These are phyloP conservation scores for Cephalopholis sonnerati DNA, from an alignment of 2,113 vertebrate species.

Conservation along the genomic window DNA sequence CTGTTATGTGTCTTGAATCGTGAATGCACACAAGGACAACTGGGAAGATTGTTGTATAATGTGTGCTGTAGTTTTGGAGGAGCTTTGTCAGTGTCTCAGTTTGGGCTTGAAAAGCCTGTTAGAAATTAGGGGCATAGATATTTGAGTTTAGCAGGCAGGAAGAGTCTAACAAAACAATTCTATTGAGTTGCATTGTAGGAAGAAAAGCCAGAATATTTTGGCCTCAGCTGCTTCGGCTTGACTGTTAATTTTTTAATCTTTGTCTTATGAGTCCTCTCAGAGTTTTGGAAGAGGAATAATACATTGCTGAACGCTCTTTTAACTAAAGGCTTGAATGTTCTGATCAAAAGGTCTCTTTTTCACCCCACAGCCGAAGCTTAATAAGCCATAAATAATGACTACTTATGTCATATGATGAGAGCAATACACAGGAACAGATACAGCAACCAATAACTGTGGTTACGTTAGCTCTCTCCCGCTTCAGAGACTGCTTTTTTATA, in stretches of 20 bases:
- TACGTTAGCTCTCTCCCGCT: neutral
- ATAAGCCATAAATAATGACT: neutral
- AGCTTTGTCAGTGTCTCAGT: neutral
- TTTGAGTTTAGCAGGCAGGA: constrained; percentile 1
- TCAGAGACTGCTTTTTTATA: neutral
- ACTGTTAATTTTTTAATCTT: neutral
- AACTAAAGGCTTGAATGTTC: neutral
- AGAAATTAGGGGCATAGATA: neutral
- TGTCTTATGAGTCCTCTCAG: neutral
- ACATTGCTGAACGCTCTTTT: neutral
- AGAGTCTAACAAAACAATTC: constrained; percentile 11
- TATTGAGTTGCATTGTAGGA: neutral
- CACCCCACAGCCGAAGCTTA: no score
- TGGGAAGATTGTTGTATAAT: neutral
- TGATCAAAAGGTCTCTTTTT: neutral
- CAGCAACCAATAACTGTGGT: neutral
- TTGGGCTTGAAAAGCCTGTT: neutral
- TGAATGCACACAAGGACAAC: neutral
- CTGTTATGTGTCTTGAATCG: no score
- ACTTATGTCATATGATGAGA: neutral
- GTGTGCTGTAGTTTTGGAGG: neutral
- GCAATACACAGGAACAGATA: neutral
- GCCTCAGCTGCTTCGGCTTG: neutral
- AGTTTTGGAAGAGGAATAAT: neutral
- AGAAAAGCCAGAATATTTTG: neutral